Evolutionary conservation across 2,888 invertebrate genomes (phyloP), one percentile per base, ranked within the genome.

Genomic region (Augiades crinisus): DNA sequence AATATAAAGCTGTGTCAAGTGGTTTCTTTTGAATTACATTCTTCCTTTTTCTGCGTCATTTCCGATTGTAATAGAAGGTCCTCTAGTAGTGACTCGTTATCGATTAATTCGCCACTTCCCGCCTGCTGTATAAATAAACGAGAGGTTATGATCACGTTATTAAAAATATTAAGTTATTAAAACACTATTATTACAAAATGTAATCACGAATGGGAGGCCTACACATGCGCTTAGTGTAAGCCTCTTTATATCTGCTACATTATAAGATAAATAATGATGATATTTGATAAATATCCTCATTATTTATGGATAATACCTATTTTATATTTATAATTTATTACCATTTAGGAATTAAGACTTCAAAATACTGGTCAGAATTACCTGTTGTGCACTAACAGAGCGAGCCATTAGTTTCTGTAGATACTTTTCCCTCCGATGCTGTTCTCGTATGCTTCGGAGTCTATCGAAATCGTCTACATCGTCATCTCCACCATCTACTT

Each of bases 391-490:
- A 56, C 91, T 91, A 31, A 91, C 79, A 34, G 92, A 92, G 47
- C 93, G 88, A 0, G 91, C 93, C 74, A 92, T 79, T 3, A 92
- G 70, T 65, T 92, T 93, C 59, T 91, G 91, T 58, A 92, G 78
- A 58, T 92, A 91, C 46, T 91, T 91, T 47, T 92, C 91, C 4
- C 89, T 77, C n/a, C 94, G 91, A 68, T 94, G 93, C 66, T 93
- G 93, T 64, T 94, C 93, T 1, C 95, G 90, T 47, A 92, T 90
- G 36, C 91, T 91, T 65, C 93, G 93, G 40, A 96, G 78, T 53
- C 93, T 92, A 37, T 93, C 91, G 66, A 95, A 95, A 58, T 95
- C 95, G 65, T 95, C 94, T 50, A 91, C 89, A 30, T 76, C 79
- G 10, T 78, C 78, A 1, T 70, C 74, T 0, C 63, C 79, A 2